Evolutionary conservation across 1,140 invertebrate species (phyloP).

Genomic region (Cotesia chilonis): DNA sequence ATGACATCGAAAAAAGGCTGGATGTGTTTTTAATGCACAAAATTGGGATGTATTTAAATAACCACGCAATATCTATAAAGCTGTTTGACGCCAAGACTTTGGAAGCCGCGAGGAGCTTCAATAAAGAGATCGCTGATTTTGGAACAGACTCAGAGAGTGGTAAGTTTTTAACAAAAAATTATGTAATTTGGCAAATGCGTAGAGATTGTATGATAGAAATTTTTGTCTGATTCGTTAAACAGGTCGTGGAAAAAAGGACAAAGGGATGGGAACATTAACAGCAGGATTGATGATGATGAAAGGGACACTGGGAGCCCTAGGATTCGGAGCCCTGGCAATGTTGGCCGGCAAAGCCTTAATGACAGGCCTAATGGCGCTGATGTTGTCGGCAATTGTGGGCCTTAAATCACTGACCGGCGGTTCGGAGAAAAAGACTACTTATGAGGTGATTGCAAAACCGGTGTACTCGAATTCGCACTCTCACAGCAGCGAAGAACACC

Average conservation of each 20-base stretch:
- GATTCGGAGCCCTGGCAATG: conserved; percentile 77
- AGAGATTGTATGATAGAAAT: not conserved
- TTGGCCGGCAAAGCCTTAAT: conserved; percentile 86
- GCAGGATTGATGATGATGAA: conserved; percentile 67
- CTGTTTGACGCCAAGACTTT: conserved; percentile 73
- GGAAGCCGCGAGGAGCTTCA: conserved; percentile 66
- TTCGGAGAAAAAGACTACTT: conserved; percentile 78
- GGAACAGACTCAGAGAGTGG: conserved; percentile 53
- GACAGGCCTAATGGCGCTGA: conserved; percentile 81
- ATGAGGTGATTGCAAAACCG: conserved; percentile 84
- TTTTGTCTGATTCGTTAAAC: conserved; percentile 37
- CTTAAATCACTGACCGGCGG: conserved; percentile 76
- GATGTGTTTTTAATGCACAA: conserved; percentile 79
- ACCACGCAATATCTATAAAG: conserved; percentile 77
- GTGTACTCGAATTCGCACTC: conserved; percentile 77
- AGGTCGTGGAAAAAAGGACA: conserved; percentile 66
- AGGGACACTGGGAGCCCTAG: conserved; percentile 76
- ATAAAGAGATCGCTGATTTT: conserved; percentile 58
- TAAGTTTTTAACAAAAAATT: conserved; percentile 33
- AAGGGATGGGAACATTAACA: conserved; percentile 58
- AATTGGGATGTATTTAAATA: conserved; percentile 75
- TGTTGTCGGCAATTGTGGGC: conserved; percentile 79
- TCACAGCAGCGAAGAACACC: conserved; percentile 77
- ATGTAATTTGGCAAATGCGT: no score
- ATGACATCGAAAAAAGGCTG: conserved; percentile 78